Base-by-base conservation (phyloP, 2,113 vertebrate genomes). In the Anguilla rostrata region DNA sequence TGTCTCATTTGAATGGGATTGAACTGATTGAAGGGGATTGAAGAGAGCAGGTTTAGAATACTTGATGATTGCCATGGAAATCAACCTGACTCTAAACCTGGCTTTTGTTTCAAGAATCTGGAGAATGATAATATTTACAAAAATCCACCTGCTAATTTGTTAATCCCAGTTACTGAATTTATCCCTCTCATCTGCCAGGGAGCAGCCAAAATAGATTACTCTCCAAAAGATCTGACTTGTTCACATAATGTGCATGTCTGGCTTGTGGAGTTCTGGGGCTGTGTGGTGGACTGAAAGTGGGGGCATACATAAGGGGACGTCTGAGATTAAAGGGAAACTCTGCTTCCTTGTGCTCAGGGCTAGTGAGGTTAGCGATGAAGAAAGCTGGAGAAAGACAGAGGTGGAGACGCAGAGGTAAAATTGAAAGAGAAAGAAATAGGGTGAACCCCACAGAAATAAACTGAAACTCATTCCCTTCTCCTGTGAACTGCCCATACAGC, bases 401-500 rank as follows among this genome's bases (percentile, higher is more conserved):
- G 11, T 4, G 6, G 71, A 75, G 71, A 34, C 2, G n/a, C 2
- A 34, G 71, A 29, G 71, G 11, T 29, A 75, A 75, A 75, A 75
- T 34, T 75, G 71, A 75, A 26, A 75, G n/a, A 75, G n/a, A 75
- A n/a, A 9, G 26, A 75, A 34, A 75, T n/a, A 75, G n/a, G 20
- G 5, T 12, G 71, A 75, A 75, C 71, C 26, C 71, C n/a, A 11
- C 71, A 75, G 71, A 12, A 43, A 29, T 14, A 87, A 83, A 53
- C 6, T 83, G n/a, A 49, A 41, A 41, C 18, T 40, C 39, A 22
- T 81, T 26, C 22, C 39, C 39, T 8, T 81, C 2, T 63, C 16
- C 14, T 63, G 75, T 90, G 84, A 40, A 89, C 80, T 92, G 66
- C 82, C 87, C 60, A 89, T 9, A 0, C 95, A 99, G 98, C 96